phyloP scores from a whole-genome alignment of 1,140 invertebrate genomes.

The Melitaea cinxia region DNA sequence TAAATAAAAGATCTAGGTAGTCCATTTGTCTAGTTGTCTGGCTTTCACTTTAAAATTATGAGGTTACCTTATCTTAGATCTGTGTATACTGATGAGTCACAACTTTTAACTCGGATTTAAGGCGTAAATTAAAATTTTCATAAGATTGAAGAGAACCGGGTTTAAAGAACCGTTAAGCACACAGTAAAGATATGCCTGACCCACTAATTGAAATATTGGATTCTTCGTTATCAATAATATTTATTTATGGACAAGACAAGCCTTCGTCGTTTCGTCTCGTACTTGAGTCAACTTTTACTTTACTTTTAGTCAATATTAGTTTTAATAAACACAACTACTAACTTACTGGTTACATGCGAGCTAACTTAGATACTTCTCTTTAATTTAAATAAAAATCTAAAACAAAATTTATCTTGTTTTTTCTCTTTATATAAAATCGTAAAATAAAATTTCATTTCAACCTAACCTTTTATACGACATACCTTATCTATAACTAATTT shows the following conservation, averaged over 20 bases:
- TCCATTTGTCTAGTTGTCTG: constrained; percentile 45
- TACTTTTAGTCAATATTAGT: constrained; percentile 16
- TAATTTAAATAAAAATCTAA: too few species aligned
- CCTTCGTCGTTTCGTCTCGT: too few species aligned
- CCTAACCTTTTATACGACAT: too few species aligned
- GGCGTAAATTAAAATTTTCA: constrained; percentile 40
- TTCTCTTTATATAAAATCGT: too few species aligned
- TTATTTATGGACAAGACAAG: constrained; percentile 59
- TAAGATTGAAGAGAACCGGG: constrained; percentile 49
- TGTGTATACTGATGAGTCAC: constrained; percentile 20
- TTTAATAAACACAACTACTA: constrained; percentile 39
- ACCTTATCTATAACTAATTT: too few species aligned
- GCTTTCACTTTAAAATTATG: constrained; percentile 59
- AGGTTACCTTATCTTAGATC: constrained; percentile 47
- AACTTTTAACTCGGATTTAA: constrained; percentile 30
- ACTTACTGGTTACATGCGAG: too few species aligned
- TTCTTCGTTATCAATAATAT: constrained; percentile 43
- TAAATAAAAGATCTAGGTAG: constrained; percentile 40
- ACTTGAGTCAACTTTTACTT: not conserved
- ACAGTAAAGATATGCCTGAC: constrained; percentile 54
- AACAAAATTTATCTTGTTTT: too few species aligned
- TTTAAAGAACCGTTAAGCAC: constrained; percentile 62
- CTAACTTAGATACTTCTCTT: too few species aligned
- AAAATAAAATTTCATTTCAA: too few species aligned
- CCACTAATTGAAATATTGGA: constrained; percentile 57